phyloP scores from a whole-genome alignment of 2,113 vertebrate species.

The Lontra canadensis region DNA sequence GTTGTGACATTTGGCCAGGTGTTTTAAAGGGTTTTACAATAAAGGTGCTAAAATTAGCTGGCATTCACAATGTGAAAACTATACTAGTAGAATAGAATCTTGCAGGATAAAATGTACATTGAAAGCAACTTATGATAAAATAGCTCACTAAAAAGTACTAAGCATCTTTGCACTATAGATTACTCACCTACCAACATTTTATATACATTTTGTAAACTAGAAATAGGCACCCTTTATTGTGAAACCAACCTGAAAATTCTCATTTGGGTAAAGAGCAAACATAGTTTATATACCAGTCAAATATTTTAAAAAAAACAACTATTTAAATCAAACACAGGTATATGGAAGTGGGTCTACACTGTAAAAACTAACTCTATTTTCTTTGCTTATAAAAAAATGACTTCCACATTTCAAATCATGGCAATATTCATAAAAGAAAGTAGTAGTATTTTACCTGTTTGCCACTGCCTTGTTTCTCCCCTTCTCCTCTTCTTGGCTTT shows the following conservation, averaged over 20 bases:
- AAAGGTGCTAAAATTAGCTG: conserved; percentile 37
- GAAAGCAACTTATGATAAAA: conserved; percentile 41
- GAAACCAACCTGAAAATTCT: conserved; percentile 38
- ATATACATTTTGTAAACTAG: not conserved
- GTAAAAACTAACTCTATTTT: not conserved
- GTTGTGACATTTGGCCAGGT: conserved; percentile 76
- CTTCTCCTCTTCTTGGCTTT: conserved; percentile 96
- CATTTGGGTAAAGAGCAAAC: not conserved
- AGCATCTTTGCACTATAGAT: not conserved
- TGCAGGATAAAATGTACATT: conserved; percentile 10
- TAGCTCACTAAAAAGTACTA: conserved; percentile 17
- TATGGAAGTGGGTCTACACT: not conserved
- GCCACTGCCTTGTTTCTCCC: conserved; percentile 95
- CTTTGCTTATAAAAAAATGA: conserved; percentile 13
- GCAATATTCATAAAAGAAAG: conserved; percentile 26
- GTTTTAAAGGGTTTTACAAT: conserved; percentile 71
- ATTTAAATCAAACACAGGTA: conserved; percentile 3
- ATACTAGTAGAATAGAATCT: conserved; percentile 35
- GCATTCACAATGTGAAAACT: conserved; percentile 41
- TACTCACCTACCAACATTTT: conserved; percentile 17
- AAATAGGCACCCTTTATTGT: not conserved
- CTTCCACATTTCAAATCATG: conserved; percentile 63
- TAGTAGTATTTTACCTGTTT: conserved; percentile 90
- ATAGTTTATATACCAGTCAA: conserved; percentile 1
- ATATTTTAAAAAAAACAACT: not conserved